These are phyloP conservation scores for Heliconius charithonia DNA, from an alignment of 2,888 invertebrate species.

Conservation along the genomic window DNA sequence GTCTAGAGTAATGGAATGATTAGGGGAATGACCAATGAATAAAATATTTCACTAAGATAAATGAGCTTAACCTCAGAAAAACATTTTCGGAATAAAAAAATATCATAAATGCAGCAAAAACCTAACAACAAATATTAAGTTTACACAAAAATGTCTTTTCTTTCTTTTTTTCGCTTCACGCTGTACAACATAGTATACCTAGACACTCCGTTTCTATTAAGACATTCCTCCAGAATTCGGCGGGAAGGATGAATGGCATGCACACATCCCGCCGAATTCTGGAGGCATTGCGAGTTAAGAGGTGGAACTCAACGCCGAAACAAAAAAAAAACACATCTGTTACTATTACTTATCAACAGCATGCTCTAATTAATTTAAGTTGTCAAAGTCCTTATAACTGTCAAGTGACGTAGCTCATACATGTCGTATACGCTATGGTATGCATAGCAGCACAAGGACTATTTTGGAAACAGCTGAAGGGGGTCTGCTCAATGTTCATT, in stretches of 20 bases:
- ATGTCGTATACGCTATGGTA: conserved; percentile 19
- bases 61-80: not conserved
- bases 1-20: not conserved
- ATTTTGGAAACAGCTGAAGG: conserved; percentile 41
- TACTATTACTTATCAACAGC: not conserved
- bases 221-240: too few species aligned
- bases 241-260: too few species aligned
- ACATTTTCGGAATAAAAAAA: not conserved
- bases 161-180: too few species aligned
- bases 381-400: not conserved
- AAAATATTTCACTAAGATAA: not conserved
- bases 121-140: too few species aligned
- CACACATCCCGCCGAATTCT: too few species aligned
- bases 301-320: too few species aligned
- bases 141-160: too few species aligned
- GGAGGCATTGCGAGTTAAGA: too few species aligned
- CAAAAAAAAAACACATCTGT: too few species aligned
- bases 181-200: too few species aligned
- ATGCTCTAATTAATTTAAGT: not conserved
- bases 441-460: conserved; percentile 31
- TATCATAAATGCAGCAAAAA: not conserved
- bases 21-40: not conserved
- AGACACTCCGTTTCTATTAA: too few species aligned
- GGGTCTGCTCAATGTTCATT: conserved; percentile 38
- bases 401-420: conserved; percentile 17